Conservation (phyloP, 1,140 invertebrate species). For the Anagrus nilaparvatae region DNA sequence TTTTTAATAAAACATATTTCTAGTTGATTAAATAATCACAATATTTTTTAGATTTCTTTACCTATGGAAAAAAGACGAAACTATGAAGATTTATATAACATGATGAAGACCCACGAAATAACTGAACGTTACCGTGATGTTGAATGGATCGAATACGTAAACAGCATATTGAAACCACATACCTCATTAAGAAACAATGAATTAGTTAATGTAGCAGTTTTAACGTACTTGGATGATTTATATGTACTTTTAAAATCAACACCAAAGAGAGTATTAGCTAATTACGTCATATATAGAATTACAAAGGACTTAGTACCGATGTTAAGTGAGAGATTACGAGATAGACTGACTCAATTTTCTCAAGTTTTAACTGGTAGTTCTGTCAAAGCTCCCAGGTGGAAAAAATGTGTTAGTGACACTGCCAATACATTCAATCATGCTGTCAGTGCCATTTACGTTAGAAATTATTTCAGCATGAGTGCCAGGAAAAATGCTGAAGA, state of each 20-base stretch:
- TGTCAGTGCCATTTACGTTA: conserved; percentile 67
- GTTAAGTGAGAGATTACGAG: conserved; percentile 58
- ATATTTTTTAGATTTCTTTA: conserved; percentile 44
- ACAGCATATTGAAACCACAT: conserved; percentile 54
- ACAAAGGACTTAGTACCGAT: conserved; percentile 63
- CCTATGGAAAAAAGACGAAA: conserved; percentile 55
- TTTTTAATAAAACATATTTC: too few relatives aligned
- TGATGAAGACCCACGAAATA: conserved; percentile 61
- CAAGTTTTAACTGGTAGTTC: not conserved
- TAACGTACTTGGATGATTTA: conserved; percentile 60
- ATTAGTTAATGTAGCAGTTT: conserved; percentile 68
- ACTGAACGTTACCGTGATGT: conserved; percentile 63
- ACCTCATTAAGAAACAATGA: conserved; percentile 56
- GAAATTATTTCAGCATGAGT: conserved; percentile 60
- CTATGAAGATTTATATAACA: conserved; percentile 55
- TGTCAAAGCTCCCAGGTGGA: conserved; percentile 63
- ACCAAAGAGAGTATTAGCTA: conserved; percentile 55
- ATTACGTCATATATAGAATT: conserved; percentile 58
- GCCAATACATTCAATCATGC: conserved; percentile 61
- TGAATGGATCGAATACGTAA: conserved; percentile 73
- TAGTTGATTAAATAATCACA: too few relatives aligned
- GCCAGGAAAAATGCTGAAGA: conserved; percentile 62
- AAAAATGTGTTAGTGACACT: conserved; percentile 67
- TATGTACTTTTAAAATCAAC: conserved; percentile 46
- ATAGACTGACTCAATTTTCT: conserved; percentile 57